Conservation (phyloP, 1,140 invertebrate species). For the Centruroides sculpturatus region DNA sequence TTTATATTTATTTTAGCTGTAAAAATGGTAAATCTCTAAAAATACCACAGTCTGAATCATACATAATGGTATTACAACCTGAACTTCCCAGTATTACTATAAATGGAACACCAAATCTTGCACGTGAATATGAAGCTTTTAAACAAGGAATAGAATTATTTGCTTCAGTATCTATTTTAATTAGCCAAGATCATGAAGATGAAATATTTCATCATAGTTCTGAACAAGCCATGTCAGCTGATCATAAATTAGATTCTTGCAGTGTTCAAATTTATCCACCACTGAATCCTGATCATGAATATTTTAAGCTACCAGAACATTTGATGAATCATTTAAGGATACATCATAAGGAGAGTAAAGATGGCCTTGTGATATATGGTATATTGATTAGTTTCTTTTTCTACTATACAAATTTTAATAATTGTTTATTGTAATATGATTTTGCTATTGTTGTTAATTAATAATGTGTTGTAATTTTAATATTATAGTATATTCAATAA, state of each 20-base stretch:
- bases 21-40: slow-evolving; percentile 51
- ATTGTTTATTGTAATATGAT: too few species aligned
- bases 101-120: slow-evolving; percentile 63
- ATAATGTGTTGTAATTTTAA: too few species aligned
- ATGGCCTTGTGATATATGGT: slow-evolving; percentile 64
- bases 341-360: slow-evolving; percentile 57
- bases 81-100: slow-evolving; percentile 69
- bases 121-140: slow-evolving; percentile 72
- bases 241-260: slow-evolving; percentile 62
- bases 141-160: slow-evolving; percentile 67
- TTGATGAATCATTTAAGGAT: slow-evolving; percentile 55
- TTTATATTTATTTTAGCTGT: slow-evolving; percentile 34
- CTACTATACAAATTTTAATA: background rate
- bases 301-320: slow-evolving; percentile 55
- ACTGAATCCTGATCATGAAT: slow-evolving; percentile 86
- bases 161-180: slow-evolving; percentile 53
- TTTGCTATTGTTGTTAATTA: too few species aligned
- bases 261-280: slow-evolving; percentile 81
- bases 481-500: too few species aligned
- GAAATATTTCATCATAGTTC: slow-evolving; percentile 14
- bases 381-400: background rate
- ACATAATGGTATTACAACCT: slow-evolving; percentile 71
- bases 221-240: slow-evolving; percentile 3
- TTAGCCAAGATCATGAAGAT: slow-evolving; percentile 22
- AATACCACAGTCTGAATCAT: slow-evolving; percentile 58